Conservation (phyloP, 2,888 invertebrate genomes). For the Syrphus vitripennis region DNA sequence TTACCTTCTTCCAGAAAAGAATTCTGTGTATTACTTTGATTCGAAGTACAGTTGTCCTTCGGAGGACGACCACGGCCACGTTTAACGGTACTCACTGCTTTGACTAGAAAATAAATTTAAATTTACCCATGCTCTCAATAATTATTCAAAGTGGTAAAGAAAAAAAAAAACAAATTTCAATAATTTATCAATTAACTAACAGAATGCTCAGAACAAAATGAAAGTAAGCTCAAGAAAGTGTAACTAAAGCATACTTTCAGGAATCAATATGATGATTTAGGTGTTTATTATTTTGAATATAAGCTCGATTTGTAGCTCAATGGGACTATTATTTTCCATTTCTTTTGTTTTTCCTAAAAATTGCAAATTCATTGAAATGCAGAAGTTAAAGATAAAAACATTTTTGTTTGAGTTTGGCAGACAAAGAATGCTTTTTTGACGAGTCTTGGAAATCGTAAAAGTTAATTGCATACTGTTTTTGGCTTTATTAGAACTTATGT, state of each 20-base stretch:
- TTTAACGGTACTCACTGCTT: slow-evolving; percentile 82
- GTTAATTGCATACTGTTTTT: too few relatives aligned
- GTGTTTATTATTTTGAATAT: too few relatives aligned
- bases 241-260: neutral
- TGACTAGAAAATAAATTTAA: slow-evolving; percentile 78
- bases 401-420: too few relatives aligned
- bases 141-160: slow-evolving; percentile 32
- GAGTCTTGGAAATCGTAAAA: too few relatives aligned
- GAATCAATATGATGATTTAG: too few relatives aligned
- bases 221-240: neutral
- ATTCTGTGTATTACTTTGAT: slow-evolving; percentile 83
- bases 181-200: slow-evolving; percentile 35
- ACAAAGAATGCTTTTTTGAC: too few relatives aligned
- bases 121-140: slow-evolving; percentile 62
- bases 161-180: neutral
- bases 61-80: slow-evolving; percentile 84
- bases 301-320: neutral
- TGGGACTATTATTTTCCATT: too few relatives aligned
- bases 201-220: slow-evolving; percentile 3
- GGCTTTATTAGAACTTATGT: too few relatives aligned
- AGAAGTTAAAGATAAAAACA: too few relatives aligned
- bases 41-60: slow-evolving; percentile 82
- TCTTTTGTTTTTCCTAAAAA: too few relatives aligned
- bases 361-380: too few relatives aligned
- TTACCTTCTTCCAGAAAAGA: slow-evolving; percentile 89